Conservation (phyloP, 2,113 vertebrate genomes). For the crab-eating macaque (Macaca fascicularis) region DNA sequence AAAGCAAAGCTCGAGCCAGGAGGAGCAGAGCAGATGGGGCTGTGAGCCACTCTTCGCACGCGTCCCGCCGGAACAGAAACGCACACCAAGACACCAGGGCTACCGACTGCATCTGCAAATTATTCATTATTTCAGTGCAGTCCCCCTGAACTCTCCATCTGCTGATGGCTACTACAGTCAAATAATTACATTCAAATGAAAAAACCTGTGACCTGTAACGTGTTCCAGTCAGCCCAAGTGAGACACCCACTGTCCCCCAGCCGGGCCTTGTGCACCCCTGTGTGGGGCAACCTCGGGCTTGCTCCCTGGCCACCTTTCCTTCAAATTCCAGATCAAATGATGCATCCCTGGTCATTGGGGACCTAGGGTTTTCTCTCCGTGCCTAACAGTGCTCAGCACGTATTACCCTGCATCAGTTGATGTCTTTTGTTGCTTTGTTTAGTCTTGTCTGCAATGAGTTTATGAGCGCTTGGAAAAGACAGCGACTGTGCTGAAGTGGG, state of each 20-base stretch:
- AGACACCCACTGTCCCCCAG: background rate
- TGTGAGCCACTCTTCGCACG: background rate
- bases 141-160: slow-evolving; percentile 59
- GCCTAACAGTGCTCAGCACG: background rate
- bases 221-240: background rate
- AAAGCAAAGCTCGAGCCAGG: background rate
- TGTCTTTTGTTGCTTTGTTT: background rate
- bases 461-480: background rate
- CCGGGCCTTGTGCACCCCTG: background rate
- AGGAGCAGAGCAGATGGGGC: slow-evolving; percentile 16
- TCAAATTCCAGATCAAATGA: background rate
- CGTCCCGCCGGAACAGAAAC: background rate
- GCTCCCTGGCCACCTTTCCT: background rate
- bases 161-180: slow-evolving; percentile 37
- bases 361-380: background rate
- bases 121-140: background rate
- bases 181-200: slow-evolving; percentile 3
- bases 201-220: slow-evolving; percentile 56
- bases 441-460: background rate
- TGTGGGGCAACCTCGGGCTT: background rate
- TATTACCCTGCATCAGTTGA: background rate
- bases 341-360: background rate
- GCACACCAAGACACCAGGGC: background rate
- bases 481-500: background rate
- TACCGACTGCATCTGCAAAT: slow-evolving; percentile 14